Percentiles rank a stretch among this genome's conserved stretches.
These are phyloP conservation scores for Eudemis profundana DNA, from an alignment of 2,888 invertebrate genomes.

Conservation along the genomic window DNA sequence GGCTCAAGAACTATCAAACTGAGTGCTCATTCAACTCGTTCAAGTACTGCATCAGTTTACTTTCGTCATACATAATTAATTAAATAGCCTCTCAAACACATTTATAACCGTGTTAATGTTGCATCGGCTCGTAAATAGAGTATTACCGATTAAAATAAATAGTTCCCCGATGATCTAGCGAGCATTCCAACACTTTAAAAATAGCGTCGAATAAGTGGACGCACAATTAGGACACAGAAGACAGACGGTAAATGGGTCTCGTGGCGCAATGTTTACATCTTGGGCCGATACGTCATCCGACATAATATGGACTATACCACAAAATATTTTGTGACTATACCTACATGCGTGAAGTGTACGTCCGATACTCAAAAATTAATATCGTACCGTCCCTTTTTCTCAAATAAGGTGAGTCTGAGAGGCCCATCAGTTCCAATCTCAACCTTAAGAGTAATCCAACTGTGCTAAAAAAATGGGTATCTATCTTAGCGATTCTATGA, in stretches of 20 bases:
- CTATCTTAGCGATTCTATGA: too few species aligned
- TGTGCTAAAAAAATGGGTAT: too few species aligned
- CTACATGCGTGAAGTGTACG: too few species aligned
- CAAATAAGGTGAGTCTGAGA: too few species aligned
- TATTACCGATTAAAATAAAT: neutral
- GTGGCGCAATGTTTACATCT: slow-evolving; percentile 30
- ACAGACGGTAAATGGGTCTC: neutral
- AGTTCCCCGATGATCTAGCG: neutral
- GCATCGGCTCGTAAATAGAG: slow-evolving; percentile 8
- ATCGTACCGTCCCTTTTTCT: too few species aligned
- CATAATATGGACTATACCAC: too few species aligned
- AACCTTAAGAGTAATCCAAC: too few species aligned
- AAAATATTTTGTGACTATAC: too few species aligned
- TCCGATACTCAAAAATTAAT: too few species aligned
- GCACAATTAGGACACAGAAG: slow-evolving; percentile 26
- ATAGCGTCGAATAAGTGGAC: slow-evolving; percentile 23
- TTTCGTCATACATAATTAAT: slow-evolving; percentile 12
- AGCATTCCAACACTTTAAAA: slow-evolving; percentile 31
- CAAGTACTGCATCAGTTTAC: too few species aligned
- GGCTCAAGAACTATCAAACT: neutral
- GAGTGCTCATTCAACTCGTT: slow-evolving; percentile 10
- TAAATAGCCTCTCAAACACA: neutral
- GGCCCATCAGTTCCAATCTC: too few species aligned
- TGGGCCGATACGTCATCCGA: neutral
- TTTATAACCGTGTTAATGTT: neutral